phyloP scores from a whole-genome alignment of 1,140 invertebrate genomes.

The Aculops lycopersici region DNA sequence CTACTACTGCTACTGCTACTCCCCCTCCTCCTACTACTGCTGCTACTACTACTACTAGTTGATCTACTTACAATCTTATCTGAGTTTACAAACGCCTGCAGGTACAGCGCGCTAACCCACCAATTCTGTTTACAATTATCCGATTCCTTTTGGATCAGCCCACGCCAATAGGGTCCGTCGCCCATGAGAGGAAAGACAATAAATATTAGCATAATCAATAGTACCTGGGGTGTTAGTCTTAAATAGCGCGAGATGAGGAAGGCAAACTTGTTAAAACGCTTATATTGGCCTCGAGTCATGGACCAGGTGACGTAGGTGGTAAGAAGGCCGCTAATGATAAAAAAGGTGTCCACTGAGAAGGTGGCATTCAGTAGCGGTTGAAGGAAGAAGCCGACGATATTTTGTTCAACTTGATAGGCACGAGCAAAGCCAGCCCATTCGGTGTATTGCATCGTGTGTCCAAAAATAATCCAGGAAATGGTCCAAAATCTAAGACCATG shows the following conservation, averaged over 20 bases:
- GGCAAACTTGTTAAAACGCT: constrained; percentile 1
- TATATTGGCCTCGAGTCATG: constrained; percentile 5
- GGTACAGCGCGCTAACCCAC: constrained; percentile 12
- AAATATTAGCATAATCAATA: constrained; percentile 4
- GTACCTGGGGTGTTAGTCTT: constrained; percentile 8
- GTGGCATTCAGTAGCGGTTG: constrained; percentile 1
- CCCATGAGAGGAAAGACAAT: constrained; percentile 6
- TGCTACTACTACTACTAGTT: too few species aligned
- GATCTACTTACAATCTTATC: constrained; percentile 7
- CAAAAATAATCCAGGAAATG: constrained; percentile 70
- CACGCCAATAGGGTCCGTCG: constrained; percentile 9
- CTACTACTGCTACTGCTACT: too few species aligned
- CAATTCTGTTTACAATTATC: constrained; percentile 10
- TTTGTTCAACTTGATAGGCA: background rate
- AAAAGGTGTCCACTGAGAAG: constrained; percentile 8
- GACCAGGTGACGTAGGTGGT: constrained; percentile 6
- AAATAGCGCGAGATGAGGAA: constrained; percentile 5
- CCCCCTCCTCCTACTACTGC: too few species aligned
- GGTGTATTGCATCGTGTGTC: constrained; percentile 26
- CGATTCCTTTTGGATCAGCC: constrained; percentile 1
- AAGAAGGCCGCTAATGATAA: constrained; percentile 5
- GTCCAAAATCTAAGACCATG: constrained; percentile 48
- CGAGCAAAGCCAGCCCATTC: background rate
- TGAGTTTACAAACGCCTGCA: constrained; percentile 6
- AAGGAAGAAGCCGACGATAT: background rate